A percentile compares a stretch with the other conserved stretches of the same genome.
Conservation (phyloP, 1,140 invertebrate genomes). For the Trichonephila clavata region DNA sequence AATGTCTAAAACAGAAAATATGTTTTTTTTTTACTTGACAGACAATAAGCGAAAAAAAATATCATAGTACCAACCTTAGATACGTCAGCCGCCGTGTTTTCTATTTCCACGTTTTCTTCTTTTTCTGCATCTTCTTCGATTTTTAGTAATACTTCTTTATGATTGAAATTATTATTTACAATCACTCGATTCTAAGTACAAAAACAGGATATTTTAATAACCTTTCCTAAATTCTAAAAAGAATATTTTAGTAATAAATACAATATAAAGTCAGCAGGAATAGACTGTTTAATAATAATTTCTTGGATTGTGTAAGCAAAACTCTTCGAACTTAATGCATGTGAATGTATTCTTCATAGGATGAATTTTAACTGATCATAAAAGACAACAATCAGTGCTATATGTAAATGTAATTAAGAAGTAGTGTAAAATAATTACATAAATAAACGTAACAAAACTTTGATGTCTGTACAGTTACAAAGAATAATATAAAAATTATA, state of each 20-base stretch:
- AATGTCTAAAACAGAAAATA: too few species aligned
- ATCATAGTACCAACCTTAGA: slow-evolving; percentile 51
- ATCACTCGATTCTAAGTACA: slow-evolving; percentile 65
- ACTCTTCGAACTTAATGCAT: too few species aligned
- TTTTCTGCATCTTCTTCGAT: slow-evolving; percentile 62
- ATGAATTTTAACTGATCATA: too few species aligned
- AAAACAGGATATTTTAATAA: neutral
- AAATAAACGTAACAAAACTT: too few species aligned
- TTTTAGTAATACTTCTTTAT: slow-evolving; percentile 65
- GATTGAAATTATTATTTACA: slow-evolving; percentile 66
- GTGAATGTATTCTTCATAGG: too few species aligned
- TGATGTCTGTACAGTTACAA: too few species aligned
- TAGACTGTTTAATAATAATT: neutral
- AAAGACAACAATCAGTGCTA: too few species aligned
- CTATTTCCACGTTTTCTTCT: slow-evolving; percentile 44
- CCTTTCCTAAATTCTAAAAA: neutral
- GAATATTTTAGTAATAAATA: neutral
- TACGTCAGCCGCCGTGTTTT: slow-evolving; percentile 38
- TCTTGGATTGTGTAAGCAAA: too few species aligned
- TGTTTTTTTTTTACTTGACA: too few species aligned
- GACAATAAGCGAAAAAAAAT: neutral
- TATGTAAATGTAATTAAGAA: too few species aligned
- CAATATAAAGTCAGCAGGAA: neutral
- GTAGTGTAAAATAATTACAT: too few species aligned
- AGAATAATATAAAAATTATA: too few species aligned